Conservation (phyloP, 2,797 vertebrate genomes). For the Spinibarbus caldwelli region DNA sequence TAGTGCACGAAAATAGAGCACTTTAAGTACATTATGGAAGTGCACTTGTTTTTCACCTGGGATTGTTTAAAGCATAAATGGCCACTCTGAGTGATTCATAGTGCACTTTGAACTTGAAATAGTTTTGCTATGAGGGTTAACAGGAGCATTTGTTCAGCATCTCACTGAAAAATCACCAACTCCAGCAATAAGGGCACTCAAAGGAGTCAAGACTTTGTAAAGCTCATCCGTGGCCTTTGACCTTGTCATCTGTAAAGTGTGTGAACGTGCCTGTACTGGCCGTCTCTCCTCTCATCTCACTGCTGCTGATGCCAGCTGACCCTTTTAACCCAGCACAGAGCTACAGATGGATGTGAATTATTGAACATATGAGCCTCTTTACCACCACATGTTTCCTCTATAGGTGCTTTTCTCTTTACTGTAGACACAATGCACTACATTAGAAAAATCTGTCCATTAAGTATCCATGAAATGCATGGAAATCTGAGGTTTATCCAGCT, state of each 20-base stretch:
- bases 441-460: not conserved
- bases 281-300: no score
- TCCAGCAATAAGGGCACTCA: not conserved
- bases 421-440: not conserved
- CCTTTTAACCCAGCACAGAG: constrained; percentile 38
- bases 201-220: not conserved
- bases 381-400: not conserved
- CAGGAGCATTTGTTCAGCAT: not conserved
- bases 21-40: no score
- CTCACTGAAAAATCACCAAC: not conserved
- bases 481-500: not conserved
- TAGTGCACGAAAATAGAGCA: no score
- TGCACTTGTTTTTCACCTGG: no score
- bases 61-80: not conserved
- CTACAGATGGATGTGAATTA: constrained; percentile 44
- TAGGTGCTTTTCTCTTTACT: not conserved
- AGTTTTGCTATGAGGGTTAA: not conserved
- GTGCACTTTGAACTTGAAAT: not conserved
- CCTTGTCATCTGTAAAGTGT: constrained; percentile 13
- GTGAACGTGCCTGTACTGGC: not conserved
- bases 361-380: constrained; percentile 37
- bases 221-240: not conserved
- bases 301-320: constrained; percentile 1
- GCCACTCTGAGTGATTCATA: not conserved
- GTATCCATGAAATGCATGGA: not conserved